A percentile compares a stretch with the other conserved stretches of the same genome.
Evolutionary conservation across 2,888 invertebrate genomes (phyloP).

Genomic region (Catonia carolina): DNA sequence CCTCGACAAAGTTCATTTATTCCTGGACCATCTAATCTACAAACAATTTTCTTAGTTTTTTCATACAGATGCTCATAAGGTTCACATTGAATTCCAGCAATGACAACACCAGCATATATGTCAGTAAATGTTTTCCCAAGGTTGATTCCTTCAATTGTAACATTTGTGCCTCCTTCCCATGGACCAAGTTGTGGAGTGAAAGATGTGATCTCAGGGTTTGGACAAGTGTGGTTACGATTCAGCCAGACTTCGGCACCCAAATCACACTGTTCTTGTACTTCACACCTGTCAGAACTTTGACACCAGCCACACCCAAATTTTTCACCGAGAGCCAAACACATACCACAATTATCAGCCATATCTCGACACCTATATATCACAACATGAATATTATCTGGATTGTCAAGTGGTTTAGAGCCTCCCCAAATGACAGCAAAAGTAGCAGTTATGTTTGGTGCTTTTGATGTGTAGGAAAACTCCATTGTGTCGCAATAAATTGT

Average conservation of each 20-base stretch:
- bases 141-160: conserved; percentile 92
- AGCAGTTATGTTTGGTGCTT: conserved; percentile 85
- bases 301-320: conserved; percentile 97
- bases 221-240: conserved; percentile 86
- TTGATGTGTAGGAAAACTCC: conserved; percentile 85
- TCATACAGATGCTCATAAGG: conserved; percentile 82
- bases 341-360: conserved; percentile 97
- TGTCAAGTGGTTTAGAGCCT: conserved; percentile 89
- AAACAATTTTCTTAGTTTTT: conserved; percentile 85
- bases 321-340: conserved; percentile 84
- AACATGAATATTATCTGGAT: conserved; percentile 92
- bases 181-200: conserved; percentile 86
- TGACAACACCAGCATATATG: conserved; percentile 77
- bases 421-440: conserved; percentile 95
- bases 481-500: conserved; percentile 91
- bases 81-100: conserved; percentile 87
- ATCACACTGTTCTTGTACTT: conserved; percentile 86
- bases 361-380: conserved; percentile 90
- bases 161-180: conserved; percentile 92
- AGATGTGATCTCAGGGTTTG: conserved; percentile 85
- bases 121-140: conserved; percentile 89
- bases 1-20: conserved; percentile 70
- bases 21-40: conserved; percentile 85
- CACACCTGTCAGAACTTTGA: conserved; percentile 83
- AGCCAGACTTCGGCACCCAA: conserved; percentile 70